A percentile compares a stretch with the other conserved stretches of the same genome.
Conservation (phyloP, 2,888 invertebrate species). For the Mimas tiliae region DNA sequence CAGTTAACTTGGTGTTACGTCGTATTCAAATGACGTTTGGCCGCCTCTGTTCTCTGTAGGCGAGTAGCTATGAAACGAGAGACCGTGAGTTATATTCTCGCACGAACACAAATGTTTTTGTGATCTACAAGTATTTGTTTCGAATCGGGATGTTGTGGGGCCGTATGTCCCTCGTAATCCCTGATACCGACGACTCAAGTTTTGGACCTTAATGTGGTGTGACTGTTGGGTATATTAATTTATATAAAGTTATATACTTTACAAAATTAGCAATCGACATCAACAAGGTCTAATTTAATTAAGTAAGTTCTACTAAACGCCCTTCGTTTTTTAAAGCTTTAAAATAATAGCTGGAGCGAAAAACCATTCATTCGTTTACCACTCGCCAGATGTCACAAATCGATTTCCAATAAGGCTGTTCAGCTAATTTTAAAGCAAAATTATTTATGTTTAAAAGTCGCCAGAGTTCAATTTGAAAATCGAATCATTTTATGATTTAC, state of each 20-base stretch:
- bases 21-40: no score
- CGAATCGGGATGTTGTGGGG: no score
- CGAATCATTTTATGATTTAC: constrained; percentile 17
- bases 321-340: constrained; percentile 12
- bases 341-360: constrained; percentile 9
- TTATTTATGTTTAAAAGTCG: constrained; percentile 23
- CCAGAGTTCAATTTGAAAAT: constrained; percentile 24
- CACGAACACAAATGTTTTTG: no score
- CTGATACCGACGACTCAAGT: no score
- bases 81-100: no score
- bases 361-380: constrained; percentile 10
- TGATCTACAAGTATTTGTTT: no score
- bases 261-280: not conserved
- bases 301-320: not conserved
- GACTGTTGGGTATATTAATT: no score
- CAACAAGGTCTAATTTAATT: not conserved
- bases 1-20: no score
- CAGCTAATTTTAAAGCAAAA: constrained; percentile 22
- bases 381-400: constrained; percentile 27
- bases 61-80: no score
- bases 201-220: not conserved
- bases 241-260: not conserved
- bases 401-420: constrained; percentile 21
- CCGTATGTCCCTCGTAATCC: no score
- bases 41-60: no score